Evolutionary conservation across 2,888 invertebrate species (phyloP).

Genomic region (Temnothorax ravouxi): DNA sequence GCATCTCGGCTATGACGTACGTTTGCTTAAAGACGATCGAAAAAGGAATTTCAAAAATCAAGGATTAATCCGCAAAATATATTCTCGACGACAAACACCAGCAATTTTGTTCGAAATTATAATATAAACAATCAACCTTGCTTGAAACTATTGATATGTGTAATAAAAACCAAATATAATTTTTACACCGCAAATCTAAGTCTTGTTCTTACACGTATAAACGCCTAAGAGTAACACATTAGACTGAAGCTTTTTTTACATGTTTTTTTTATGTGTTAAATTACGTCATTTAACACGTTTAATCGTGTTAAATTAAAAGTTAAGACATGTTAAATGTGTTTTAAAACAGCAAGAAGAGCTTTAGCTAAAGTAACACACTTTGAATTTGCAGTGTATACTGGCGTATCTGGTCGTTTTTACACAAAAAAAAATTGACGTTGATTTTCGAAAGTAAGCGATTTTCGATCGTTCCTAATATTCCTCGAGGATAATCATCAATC

Average conservation of each 20-base stretch:
- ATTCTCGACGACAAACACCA: neutral
- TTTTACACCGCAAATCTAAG: neutral
- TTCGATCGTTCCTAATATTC: slow-evolving; percentile 1
- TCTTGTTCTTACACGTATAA: too few relatives aligned
- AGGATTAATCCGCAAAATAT: neutral
- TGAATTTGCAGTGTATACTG: too few relatives aligned
- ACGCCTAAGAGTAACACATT: too few relatives aligned
- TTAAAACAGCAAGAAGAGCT: too few relatives aligned
- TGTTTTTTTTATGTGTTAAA: too few relatives aligned
- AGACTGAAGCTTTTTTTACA: too few relatives aligned
- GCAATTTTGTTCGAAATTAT: neutral
- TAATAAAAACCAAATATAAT: slow-evolving; percentile 5
- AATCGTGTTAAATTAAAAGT: too few relatives aligned
- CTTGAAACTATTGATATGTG: slow-evolving; percentile 18
- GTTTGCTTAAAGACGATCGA: neutral
- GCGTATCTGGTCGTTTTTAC: neutral
- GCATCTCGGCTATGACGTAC: neutral
- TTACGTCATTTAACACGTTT: too few relatives aligned
- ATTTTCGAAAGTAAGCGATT: neutral
- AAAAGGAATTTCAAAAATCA: slow-evolving; percentile 6
- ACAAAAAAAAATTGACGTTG: neutral
- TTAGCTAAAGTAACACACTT: too few relatives aligned
- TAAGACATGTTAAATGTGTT: too few relatives aligned
- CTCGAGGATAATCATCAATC: neutral
- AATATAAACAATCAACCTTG: neutral